Evolutionary conservation across 2,797 vertebrate species (phyloP).

Genomic region (Labroides dimidiatus): DNA sequence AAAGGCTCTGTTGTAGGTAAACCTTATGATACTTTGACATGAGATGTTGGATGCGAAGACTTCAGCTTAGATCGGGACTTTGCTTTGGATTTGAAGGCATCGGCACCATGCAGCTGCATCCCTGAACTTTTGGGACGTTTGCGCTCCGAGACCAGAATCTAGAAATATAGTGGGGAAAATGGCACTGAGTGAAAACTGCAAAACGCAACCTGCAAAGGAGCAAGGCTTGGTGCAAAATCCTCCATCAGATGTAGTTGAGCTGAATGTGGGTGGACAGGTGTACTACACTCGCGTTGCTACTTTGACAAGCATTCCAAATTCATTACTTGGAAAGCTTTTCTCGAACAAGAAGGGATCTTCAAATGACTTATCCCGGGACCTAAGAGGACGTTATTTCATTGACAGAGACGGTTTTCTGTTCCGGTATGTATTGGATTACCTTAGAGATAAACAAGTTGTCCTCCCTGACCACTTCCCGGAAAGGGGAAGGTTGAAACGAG

Average conservation of each 20-base stretch:
- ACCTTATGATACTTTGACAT: constrained; percentile 61
- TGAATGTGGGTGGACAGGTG: constrained; percentile 98
- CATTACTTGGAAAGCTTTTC: constrained; percentile 96
- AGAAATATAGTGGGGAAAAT: constrained; percentile 72
- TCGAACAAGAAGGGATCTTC: constrained; percentile 90
- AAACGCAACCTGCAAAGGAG: constrained; percentile 91
- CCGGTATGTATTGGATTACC: constrained; percentile 97
- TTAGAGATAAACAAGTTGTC: constrained; percentile 97
- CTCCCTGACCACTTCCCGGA: constrained; percentile 99
- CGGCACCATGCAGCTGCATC: constrained; percentile 58
- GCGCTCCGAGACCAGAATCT: constrained; percentile 47
- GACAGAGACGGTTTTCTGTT: constrained; percentile 99
- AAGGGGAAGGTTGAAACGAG: constrained; percentile 93
- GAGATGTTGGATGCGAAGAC: constrained; percentile 52
- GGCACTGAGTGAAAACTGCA: constrained; percentile 97
- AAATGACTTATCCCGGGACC: constrained; percentile 94
- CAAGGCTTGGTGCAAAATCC: constrained; percentile 85
- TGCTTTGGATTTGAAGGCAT: constrained; percentile 54
- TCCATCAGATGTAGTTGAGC: constrained; percentile 95
- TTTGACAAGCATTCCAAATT: constrained; percentile 92
- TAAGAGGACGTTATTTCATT: constrained; percentile 96
- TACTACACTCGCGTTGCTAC: constrained; percentile 96
- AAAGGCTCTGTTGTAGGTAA: constrained; percentile 52
- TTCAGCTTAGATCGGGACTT: constrained; percentile 45
- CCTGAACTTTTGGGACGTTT: constrained; percentile 73